Base-by-base conservation (phyloP, 2,113 vertebrate genomes). In the Fregata magnificens region DNA sequence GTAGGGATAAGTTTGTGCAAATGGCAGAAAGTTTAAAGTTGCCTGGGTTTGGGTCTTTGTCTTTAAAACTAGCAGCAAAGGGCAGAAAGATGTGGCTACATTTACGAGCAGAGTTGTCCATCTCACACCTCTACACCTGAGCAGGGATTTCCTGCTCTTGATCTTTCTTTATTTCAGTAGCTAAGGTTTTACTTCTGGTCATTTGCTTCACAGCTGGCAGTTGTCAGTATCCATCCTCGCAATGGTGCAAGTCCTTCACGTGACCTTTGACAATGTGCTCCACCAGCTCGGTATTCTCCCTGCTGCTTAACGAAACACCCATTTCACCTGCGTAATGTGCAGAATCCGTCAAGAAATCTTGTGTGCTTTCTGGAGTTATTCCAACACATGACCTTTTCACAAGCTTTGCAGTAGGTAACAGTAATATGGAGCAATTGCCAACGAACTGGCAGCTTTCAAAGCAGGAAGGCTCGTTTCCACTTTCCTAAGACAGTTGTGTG, bases 221-320 rank as follows among this genome's bases (percentile, higher is more conserved):
- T 91, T 96, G 91, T 76, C 88, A 95, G 72, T 69, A 76, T 95
- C 88, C 53, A 12, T 95, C 58, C 63, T 82, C 0, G 2, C 69
- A 79, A 70, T 28, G 76, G 53, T 94, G 78, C 85, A 65, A 81
- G 91, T 96, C 94, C 65, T 96, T 93, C 80, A 66, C 9, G 40
- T 93, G 85, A 90, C 92, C 86, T 93, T 93, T 86, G 38, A 79
- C 86, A 95, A 78, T 13, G 47, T 82, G 50, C 77, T 95, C 53
- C 21, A 24, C 24, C 2, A 2, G 69, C 72, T 91, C 14, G 1
- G 72, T 80, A 36, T 93, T 92, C 73, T 93, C n/a, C 58, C 81
- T 67, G 47, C 76, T 95, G 50, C 92, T 93, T 97, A 96, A 96
- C 92, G 96, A 97, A 97, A 97, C 94, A 92, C 82, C 76, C 93